Conservation (phyloP, 2,113 vertebrate genomes). For the Cynopterus brachyotis region DNA sequence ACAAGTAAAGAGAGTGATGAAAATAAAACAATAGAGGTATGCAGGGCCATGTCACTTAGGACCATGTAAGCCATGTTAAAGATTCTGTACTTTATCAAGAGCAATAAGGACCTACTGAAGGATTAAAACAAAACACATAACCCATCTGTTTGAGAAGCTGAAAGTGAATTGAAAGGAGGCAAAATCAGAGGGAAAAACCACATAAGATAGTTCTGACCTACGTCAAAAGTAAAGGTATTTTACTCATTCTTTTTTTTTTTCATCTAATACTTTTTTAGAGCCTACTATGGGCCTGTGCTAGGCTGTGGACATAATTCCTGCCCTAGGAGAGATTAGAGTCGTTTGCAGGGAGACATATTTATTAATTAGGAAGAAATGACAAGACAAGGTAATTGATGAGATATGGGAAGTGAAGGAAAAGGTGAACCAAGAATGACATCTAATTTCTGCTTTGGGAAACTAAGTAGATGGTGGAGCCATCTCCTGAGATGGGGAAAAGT, state of each 20-base stretch:
- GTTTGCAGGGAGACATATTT: not conserved
- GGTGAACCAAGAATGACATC: not conserved
- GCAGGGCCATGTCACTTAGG: not conserved
- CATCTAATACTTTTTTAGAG: conserved; percentile 13
- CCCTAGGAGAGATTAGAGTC: not conserved
- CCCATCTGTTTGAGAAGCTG: not conserved
- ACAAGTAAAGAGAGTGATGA: not conserved
- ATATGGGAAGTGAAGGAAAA: not conserved
- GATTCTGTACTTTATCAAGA: not conserved
- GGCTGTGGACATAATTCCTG: not conserved
- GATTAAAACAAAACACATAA: not conserved
- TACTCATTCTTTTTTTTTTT: not conserved
- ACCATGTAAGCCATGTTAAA: not conserved
- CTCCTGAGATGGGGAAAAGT: not conserved
- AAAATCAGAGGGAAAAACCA: conserved; percentile 19
- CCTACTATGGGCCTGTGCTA: not conserved
- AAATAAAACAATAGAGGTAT: not conserved
- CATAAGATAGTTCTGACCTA: not conserved
- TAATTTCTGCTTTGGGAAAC: not conserved
- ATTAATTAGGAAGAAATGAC: not conserved
- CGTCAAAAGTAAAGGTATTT: not conserved
- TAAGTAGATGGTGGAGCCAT: not conserved
- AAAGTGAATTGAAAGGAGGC: not conserved
- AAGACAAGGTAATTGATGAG: not conserved
- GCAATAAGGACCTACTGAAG: not conserved